phyloP scores from a whole-genome alignment of 1,140 invertebrate genomes.

The Panagrolaimus sp. region DNA sequence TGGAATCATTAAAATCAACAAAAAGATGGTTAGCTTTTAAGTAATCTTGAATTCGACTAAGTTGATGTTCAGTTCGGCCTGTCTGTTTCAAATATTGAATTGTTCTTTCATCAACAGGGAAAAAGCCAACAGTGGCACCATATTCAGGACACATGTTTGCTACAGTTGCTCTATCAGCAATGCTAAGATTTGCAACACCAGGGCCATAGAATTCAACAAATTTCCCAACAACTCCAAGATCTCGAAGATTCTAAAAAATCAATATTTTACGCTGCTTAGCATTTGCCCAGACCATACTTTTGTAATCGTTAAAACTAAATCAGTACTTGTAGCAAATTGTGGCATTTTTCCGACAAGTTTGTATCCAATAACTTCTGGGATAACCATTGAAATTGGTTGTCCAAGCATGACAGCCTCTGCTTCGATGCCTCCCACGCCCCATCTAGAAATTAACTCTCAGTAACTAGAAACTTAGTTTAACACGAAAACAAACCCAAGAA shows the following conservation, averaged over 20 bases:
- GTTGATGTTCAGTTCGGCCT: slow-evolving; percentile 76
- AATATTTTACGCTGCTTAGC: too few species aligned
- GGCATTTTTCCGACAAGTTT: slow-evolving; percentile 74
- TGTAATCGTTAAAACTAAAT: slow-evolving; percentile 92
- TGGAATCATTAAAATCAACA: slow-evolving; percentile 72
- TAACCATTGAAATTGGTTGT: slow-evolving; percentile 88
- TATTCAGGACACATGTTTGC: slow-evolving; percentile 88
- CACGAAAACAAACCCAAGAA: too few species aligned
- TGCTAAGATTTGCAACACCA: slow-evolving; percentile 78
- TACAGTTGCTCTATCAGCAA: slow-evolving; percentile 76
- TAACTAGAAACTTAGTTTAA: too few species aligned
- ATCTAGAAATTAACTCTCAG: too few species aligned
- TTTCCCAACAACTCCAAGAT: slow-evolving; percentile 90
- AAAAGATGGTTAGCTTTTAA: slow-evolving; percentile 74
- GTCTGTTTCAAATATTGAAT: slow-evolving; percentile 66
- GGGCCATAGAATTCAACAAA: slow-evolving; percentile 97
- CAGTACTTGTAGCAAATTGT: slow-evolving; percentile 85
- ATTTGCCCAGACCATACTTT: slow-evolving; percentile 56
- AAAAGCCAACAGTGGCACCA: slow-evolving; percentile 89
- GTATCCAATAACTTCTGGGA: slow-evolving; percentile 92
- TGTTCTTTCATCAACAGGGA: slow-evolving; percentile 82
- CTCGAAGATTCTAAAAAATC: slow-evolving; percentile 71
- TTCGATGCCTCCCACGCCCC: slow-evolving; percentile 63
- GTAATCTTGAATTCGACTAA: slow-evolving; percentile 78
- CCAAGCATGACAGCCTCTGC: slow-evolving; percentile 71